phyloP scores from a whole-genome alignment of 1,140 invertebrate genomes.

The Tribolium castaneum region DNA sequence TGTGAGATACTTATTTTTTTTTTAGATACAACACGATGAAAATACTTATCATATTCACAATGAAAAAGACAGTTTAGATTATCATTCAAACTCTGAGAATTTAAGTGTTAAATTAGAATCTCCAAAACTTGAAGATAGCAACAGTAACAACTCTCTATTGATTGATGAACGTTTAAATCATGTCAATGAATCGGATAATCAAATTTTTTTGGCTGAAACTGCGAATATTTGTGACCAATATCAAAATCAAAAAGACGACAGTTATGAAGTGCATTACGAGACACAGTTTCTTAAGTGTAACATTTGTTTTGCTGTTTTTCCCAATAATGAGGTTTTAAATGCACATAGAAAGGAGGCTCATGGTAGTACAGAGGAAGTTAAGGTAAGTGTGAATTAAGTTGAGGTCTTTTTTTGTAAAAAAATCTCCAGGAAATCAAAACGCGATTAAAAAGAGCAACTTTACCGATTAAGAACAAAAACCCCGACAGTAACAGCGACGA shows the following conservation, averaged over 20 bases:
- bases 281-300: conserved; percentile 67
- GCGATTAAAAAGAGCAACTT: conserved; percentile 18
- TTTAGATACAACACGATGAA: conserved; percentile 30
- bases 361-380: conserved; percentile 41
- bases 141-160: conserved; percentile 40
- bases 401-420: background rate
- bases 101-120: conserved; percentile 23
- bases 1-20: background rate
- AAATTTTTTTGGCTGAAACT: conserved; percentile 35
- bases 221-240: conserved; percentile 66
- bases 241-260: conserved; percentile 62
- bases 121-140: conserved; percentile 49
- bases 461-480: conserved; percentile 51
- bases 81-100: conserved; percentile 2
- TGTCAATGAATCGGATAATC: conserved; percentile 19
- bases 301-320: conserved; percentile 65
- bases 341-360: conserved; percentile 65
- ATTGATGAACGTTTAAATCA: conserved; percentile 47
- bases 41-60: conserved; percentile 23
- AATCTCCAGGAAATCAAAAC: conserved; percentile 33
- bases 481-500: conserved; percentile 36
- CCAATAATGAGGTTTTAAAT: conserved; percentile 63
- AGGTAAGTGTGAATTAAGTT: background rate
- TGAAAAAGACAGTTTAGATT: conserved; percentile 36
- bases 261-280: conserved; percentile 66